Base-by-base conservation (phyloP, 2,888 invertebrate genomes). In the Dione vanillae region DNA sequence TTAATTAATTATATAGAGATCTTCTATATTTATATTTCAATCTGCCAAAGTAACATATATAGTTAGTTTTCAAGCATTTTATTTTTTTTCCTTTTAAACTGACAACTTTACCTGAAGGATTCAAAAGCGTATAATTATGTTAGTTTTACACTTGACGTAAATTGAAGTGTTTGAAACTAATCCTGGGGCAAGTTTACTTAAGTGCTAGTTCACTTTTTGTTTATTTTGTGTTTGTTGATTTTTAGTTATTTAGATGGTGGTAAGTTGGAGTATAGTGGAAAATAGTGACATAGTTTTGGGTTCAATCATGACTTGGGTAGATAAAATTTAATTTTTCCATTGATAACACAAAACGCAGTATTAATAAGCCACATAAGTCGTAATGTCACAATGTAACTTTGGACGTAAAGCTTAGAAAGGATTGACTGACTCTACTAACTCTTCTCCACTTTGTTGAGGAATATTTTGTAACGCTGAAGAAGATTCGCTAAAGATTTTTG, bases 161-260 rank as follows among this genome's bases (percentile, higher is more conserved):
- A 49, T 64, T 64, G 49, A 62, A 62, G 37, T 64, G 20, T 59
- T 43, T 12, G 49, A 37, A 14, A 49, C 47, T 37, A 47, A 49
- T 37, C 64, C 49, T 37, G 35, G 35, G 64, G 64, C 64, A 19
- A 16, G 62, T 62, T 62, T 35, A 62, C 47, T 62, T 62, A 62
- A 16, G 11, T 16, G 10, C 45, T 37, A 37, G 35, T 64, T 49
- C 16, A 19, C 10, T 45, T 61, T 61, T 61, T 61, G 59, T 43
- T n/a, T 59, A 27, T 59, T 59, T 43, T 5, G 43, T 43, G 43
- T 59, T 43, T 43, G 59, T 43, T 43, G 41, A n/a, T 45, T 45
- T 61, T 43, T 27, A 61, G 9, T 61, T 14, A 43, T 27, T 20
- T 43, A 43, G 27, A 43, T 20, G 8, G 43, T 41, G 19, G 16